Evolutionary conservation across 1,140 invertebrate genomes (phyloP), one percentile per base, ranked within the genome.

Genomic region (Aphaenogaster floridana): DNA sequence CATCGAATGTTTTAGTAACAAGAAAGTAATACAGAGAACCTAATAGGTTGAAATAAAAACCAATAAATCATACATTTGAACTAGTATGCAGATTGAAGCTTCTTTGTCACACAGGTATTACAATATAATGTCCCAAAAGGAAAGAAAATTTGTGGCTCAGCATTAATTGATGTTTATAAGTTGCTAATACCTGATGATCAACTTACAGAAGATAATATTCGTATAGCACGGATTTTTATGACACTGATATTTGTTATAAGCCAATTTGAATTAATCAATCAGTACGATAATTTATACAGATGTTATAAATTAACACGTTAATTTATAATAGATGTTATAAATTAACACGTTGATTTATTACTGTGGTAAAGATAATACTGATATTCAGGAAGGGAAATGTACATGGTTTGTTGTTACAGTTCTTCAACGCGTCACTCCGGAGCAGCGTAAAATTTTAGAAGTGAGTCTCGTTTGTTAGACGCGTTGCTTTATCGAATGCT

Each of bases 381-480:
- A 28, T 28, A 28, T 28, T 28, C 21, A 28, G 21, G 21, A 28
- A 28, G 21, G 21, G 21, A 28, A 99, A 96, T 99, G 99, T 95
- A 97, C 98, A 0, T 99, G 99, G 99, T 95, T 99, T 34, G 97
- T 98, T 15, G 98, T 99, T n/a, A 97, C 98, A 21, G 98, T 99
- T 21, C 95, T 99, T 71, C 97, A 98, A 93, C 96, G 97, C 86
- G 98, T 97, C 57, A 97, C 96, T 89, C 95, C 96, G 0, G 95
- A 97, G 45, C 98, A 99, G 94, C 96, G 96, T 89, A 95, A 97
- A 93, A 95, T 98, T 28, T 96, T 99, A 94, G 96, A 98, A 95
- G 96, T 96, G 91, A 80, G 21, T 36, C 34, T 79, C 15, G 39
- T 48, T 15, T 52, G 42, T 66, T 48, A 50, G 57, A 63, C 17